phyloP scores from a whole-genome alignment of 2,888 invertebrate species.

The Polydrusus tereticollis region DNA sequence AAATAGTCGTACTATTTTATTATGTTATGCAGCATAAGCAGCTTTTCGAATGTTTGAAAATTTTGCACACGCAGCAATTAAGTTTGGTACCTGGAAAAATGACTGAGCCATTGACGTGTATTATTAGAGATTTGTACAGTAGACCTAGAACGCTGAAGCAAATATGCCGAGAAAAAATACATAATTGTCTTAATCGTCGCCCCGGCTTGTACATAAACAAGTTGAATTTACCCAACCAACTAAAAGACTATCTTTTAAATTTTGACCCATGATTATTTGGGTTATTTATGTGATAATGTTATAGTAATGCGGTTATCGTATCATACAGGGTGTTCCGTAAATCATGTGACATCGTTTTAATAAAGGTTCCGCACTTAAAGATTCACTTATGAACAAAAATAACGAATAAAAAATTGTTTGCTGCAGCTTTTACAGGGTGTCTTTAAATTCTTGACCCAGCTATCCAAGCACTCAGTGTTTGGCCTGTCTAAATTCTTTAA shows the following conservation, averaged over 20 bases:
- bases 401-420: no score
- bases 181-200: constrained; percentile 74
- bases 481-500: no score
- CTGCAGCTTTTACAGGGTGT: no score
- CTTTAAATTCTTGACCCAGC: no score
- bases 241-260: constrained; percentile 79
- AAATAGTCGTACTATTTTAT: constrained; percentile 76
- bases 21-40: constrained; percentile 77
- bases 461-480: no score
- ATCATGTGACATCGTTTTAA: no score
- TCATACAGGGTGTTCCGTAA: background rate
- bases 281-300: background rate
- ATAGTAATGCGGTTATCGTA: background rate
- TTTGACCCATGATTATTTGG: constrained; percentile 69
- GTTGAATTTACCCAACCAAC: constrained; percentile 76
- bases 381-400: no score
- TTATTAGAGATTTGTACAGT: constrained; percentile 75
- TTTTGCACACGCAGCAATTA: constrained; percentile 75
- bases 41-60: constrained; percentile 77
- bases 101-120: constrained; percentile 73
- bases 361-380: no score
- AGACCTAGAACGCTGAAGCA: constrained; percentile 80
- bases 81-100: constrained; percentile 75
- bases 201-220: constrained; percentile 76
- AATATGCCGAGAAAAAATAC: constrained; percentile 78